Base-by-base conservation (phyloP, 1,140 invertebrate species). In the Melanaphis sacchari region DNA sequence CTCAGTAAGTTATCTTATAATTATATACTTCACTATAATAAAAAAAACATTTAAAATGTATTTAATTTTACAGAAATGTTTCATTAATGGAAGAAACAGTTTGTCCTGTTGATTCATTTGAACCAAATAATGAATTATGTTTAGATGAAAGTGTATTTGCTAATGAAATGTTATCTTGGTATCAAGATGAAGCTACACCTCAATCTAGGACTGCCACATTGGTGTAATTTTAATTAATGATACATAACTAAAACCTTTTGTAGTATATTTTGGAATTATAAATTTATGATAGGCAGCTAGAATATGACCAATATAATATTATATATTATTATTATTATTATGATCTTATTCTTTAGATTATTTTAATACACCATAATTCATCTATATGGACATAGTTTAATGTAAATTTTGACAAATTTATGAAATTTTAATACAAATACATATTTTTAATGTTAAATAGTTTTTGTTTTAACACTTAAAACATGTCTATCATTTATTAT, bases 101-200 rank as follows among this genome's bases (percentile, higher is more conserved):
- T 18, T 76, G 76, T 66, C 81, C 84, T 43, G 21, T 84, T 9
- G 90, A 82, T 59, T 87, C 82, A 18, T 92, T 90, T 38, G 52
- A 82, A 82, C 87, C 91, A 6, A 93, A 84, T 52, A 88, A 94
- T 31, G 46, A 41, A 59, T 59, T 54, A 40, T 66, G 41, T 87
- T 94, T 94, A 66, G 89, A 95, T 41, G 95, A 94, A n/a, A 95
- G 95, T 76, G 94, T 94, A 22, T 95, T 95, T 93, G 94, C 95
- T 36, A 94, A 94, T 88, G 95, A 96, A 91, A 95, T 95, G 94
- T 94, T 95, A 76, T 95, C 95, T 18, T 96, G 95, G 95, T 96
- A 95, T 93, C 95, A 95, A 92, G 95, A 95, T 91, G 94, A 95
- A 46, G 94, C 91, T 87, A 93, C 94, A 31, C 94, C 93, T 22